Conservation (phyloP, 2,113 vertebrate species). For the Tinamus guttatus region DNA sequence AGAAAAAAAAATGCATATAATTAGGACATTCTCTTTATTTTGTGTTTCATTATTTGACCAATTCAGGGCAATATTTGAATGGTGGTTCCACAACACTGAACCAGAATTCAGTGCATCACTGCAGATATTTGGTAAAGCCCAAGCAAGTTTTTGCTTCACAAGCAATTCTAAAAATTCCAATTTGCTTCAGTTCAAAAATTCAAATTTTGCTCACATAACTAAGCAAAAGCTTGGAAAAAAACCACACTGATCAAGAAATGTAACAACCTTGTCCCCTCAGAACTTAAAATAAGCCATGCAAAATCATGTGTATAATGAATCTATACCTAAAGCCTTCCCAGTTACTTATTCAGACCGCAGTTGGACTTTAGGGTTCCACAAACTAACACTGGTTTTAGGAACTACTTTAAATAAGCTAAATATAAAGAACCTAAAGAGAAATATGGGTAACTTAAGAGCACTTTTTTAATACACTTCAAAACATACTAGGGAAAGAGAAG, state of each 20-base stretch:
- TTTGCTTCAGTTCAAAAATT: background rate
- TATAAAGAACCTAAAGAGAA: background rate
- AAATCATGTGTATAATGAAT: fast-evolving
- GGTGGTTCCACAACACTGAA: background rate
- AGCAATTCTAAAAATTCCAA: background rate
- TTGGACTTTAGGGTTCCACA: background rate
- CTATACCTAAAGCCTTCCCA: background rate
- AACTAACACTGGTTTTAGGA: background rate
- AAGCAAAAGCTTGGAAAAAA: background rate
- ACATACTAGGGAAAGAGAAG: background rate
- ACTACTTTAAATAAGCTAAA: background rate
- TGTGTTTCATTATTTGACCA: background rate
- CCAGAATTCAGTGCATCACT: background rate
- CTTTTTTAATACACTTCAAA: background rate
- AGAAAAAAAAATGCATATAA: background rate
- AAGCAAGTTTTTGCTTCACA: background rate
- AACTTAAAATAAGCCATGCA: background rate
- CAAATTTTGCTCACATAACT: background rate
- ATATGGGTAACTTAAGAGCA: background rate
- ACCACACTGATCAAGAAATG: background rate
- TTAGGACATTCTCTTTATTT: background rate
- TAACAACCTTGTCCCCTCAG: background rate
- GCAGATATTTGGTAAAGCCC: background rate
- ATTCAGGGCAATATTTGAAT: background rate
- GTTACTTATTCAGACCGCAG: background rate